Base-by-base conservation (phyloP, 2,113 vertebrate genomes). In the Egretta garzetta region DNA sequence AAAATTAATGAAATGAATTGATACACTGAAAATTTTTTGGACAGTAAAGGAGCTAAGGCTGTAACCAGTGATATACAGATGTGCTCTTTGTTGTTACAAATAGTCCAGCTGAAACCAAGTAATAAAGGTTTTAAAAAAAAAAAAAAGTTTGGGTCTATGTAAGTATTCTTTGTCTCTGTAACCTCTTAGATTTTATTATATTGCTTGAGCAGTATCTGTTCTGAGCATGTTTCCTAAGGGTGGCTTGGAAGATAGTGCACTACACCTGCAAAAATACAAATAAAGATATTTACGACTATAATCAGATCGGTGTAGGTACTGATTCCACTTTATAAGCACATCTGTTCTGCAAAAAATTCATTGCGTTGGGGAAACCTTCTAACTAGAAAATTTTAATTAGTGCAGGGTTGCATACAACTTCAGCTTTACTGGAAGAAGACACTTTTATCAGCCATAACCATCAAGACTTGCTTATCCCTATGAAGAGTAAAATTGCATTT, bases 401-500 rank as follows among this genome's bases (percentile, higher is more conserved):
- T 73, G 82, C 43, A 70, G 67, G 45, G 37, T 88, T 1, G 1
- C 67, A 52, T 59, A 55, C 55, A 80, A 80, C 91, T 95, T 93
- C 17, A 73, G n/a, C 55, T 80, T 94, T 82, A 90, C 66, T 88
- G 79, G 70, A 93, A 70, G 71, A 91, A 85, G 41, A 64, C 14
- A 10, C 70, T 92, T 93, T 59, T 86, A 89, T 96, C 91, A 85
- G 60, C 89, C 50, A 43, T 93, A 97, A 87, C 76, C 80, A 96
- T 93, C 95, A 94, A 82, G 74, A 58, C 28, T 93, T 70, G 62
- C 89, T 90, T 96, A 82, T 95, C 85, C 94, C 82, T 80, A 13
- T 53, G 81, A 96, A 91, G 81, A 96, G 55, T 85, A 90, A 95
- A 97, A 95, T 96, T 91, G 84, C 37, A 58, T 96, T 96, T 97